These are phyloP conservation scores for Scaptomyza cyrtandrae DNA, from an alignment of 2,888 invertebrate species.

Conservation along the genomic window DNA sequence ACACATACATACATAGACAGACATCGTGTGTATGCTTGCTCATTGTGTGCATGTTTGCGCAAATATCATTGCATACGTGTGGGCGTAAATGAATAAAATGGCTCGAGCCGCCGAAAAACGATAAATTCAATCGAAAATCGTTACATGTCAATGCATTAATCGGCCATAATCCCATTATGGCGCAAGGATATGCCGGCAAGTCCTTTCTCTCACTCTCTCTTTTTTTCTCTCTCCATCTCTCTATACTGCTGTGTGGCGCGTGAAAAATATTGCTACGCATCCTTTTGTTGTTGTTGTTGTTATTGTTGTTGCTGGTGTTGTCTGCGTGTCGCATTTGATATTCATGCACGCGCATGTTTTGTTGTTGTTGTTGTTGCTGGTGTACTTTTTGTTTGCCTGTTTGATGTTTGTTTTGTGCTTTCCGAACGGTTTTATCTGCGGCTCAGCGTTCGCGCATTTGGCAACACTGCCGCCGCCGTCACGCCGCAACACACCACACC, in stretches of 20 bases:
- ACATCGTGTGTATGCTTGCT: neutral
- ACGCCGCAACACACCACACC: conserved; percentile 15
- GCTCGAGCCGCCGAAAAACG: conserved; percentile 81
- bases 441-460: conserved; percentile 77
- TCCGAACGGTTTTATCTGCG: conserved; percentile 80
- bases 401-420: conserved; percentile 81
- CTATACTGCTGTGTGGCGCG: conserved; percentile 54
- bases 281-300: conserved; percentile 63
- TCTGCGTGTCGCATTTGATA: conserved; percentile 70
- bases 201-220: conserved; percentile 27
- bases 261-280: conserved; percentile 80
- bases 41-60: conserved; percentile 45
- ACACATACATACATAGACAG: conserved; percentile 43
- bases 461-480: conserved; percentile 23
- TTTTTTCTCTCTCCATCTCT: conserved; percentile 14
- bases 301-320: conserved; percentile 33
- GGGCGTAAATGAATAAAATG: conserved; percentile 82
- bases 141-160: conserved; percentile 85
- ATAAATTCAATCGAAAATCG: conserved; percentile 85
- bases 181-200: conserved; percentile 79
- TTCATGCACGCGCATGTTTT: conserved; percentile 70
- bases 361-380: conserved; percentile 60
- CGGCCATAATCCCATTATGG: conserved; percentile 85
- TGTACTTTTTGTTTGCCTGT: conserved; percentile 77
- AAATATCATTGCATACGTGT: conserved; percentile 79